phyloP scores from a whole-genome alignment of 1,140 invertebrate genomes.

The Atta colombica region DNA sequence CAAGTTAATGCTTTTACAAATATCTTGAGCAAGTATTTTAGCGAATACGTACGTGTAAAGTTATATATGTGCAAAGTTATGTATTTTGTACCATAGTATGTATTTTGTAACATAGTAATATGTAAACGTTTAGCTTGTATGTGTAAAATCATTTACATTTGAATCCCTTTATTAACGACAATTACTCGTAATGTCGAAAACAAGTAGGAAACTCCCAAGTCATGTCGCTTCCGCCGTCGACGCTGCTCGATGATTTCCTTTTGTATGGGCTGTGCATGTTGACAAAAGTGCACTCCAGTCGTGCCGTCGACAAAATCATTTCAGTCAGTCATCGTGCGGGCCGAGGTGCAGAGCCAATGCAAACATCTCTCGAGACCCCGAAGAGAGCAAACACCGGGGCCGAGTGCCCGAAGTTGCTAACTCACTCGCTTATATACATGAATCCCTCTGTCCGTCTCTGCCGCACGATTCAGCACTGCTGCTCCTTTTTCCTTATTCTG shows the following conservation, averaged over 20 bases:
- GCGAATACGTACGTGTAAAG: neutral
- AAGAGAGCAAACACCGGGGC: constrained; percentile 67
- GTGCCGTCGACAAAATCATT: constrained; percentile 65
- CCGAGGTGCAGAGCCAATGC: constrained; percentile 67
- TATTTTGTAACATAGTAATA: too few relatives aligned
- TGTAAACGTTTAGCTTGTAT: neutral
- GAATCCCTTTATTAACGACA: constrained; percentile 21
- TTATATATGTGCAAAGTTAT: neutral
- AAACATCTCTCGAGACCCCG: constrained; percentile 65
- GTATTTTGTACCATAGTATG: too few relatives aligned
- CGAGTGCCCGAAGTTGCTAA: constrained; percentile 64
- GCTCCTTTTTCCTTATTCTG: constrained; percentile 20
- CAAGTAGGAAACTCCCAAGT: constrained; percentile 29
- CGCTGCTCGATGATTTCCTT: constrained; percentile 27
- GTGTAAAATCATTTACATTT: neutral
- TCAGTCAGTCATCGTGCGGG: constrained; percentile 69
- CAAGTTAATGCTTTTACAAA: constrained; percentile 14
- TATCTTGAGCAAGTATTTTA: neutral
- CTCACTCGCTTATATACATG: constrained; percentile 67
- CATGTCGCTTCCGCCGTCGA: constrained; percentile 30
- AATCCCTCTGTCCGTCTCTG: constrained; percentile 26
- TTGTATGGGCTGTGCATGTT: constrained; percentile 21
- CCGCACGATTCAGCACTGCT: neutral
- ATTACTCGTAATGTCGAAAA: constrained; percentile 42
- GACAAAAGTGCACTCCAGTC: constrained; percentile 61